Evolutionary conservation across 2,797 vertebrate species (phyloP).

Genomic region (Danio albolineatus): DNA sequence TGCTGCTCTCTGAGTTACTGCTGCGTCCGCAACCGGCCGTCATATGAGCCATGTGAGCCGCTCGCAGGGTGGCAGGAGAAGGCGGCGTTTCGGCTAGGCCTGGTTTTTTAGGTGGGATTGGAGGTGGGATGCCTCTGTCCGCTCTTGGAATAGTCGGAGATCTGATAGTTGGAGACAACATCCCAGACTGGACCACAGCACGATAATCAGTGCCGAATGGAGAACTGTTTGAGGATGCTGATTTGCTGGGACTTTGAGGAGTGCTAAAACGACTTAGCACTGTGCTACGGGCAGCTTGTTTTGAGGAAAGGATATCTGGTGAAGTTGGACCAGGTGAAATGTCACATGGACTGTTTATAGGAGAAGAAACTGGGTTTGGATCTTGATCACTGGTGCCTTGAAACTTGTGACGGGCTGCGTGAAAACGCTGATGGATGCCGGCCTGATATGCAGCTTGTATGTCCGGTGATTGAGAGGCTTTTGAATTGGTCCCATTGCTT

Average conservation of each 20-base stretch:
- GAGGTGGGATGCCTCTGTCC: slow-evolving; percentile 92
- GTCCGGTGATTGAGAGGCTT: slow-evolving; percentile 62
- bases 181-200: slow-evolving; percentile 80
- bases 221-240: slow-evolving; percentile 84
- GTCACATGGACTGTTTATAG: slow-evolving; percentile 67
- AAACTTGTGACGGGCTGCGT: slow-evolving; percentile 94
- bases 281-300: slow-evolving; percentile 92
- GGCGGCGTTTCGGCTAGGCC: slow-evolving; percentile 89
- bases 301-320: slow-evolving; percentile 82
- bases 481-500: slow-evolving; percentile 47
- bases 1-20: slow-evolving; percentile 83
- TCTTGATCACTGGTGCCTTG: slow-evolving; percentile 88
- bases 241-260: slow-evolving; percentile 78
- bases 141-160: slow-evolving; percentile 89
- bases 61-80: slow-evolving; percentile 76
- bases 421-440: slow-evolving; percentile 95
- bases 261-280: slow-evolving; percentile 91
- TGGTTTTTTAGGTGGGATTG: slow-evolving; percentile 96
- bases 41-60: slow-evolving; percentile 81
- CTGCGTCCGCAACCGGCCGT: slow-evolving; percentile 82
- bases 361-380: slow-evolving; percentile 75
- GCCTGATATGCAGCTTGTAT: slow-evolving; percentile 94
- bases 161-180: slow-evolving; percentile 83
- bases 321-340: slow-evolving; percentile 66
- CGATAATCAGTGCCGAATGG: slow-evolving; percentile 84